A percentile compares a stretch with the other conserved stretches of the same genome.
These are phyloP conservation scores for Merluccius polli DNA, from an alignment of 2,797 vertebrate species.

Conservation along the genomic window DNA sequence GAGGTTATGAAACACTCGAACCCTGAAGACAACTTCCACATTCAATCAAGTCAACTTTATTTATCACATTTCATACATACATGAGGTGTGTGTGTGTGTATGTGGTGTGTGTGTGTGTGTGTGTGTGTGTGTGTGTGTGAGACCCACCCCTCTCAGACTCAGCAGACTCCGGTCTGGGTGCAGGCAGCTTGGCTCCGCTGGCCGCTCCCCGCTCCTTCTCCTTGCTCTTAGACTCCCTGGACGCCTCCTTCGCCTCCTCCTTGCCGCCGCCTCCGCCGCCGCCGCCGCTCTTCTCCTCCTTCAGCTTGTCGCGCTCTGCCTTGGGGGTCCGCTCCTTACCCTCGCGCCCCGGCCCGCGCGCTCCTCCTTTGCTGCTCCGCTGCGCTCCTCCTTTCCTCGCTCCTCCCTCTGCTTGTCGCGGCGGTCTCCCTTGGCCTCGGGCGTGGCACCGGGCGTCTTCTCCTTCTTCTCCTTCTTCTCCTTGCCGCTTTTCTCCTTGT, in stretches of 20 bases:
- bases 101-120: background rate
- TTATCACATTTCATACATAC: too few species aligned
- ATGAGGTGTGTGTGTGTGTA: too few species aligned
- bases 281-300: slow-evolving; percentile 90
- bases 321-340: slow-evolving; percentile 91
- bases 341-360: slow-evolving; percentile 82
- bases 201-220: slow-evolving; percentile 82
- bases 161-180: slow-evolving; percentile 85
- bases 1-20: too few species aligned
- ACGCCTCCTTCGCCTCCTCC: slow-evolving; percentile 78
- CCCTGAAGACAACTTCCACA: background rate
- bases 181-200: slow-evolving; percentile 88
- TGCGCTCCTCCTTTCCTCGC: slow-evolving; percentile 49
- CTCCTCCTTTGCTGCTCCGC: slow-evolving; percentile 89
- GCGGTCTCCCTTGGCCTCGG: slow-evolving; percentile 84
- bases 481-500: slow-evolving; percentile 90
- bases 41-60: background rate
- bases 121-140: background rate
- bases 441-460: slow-evolving; percentile 85
- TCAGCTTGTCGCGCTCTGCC: slow-evolving; percentile 85
- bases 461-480: slow-evolving; percentile 97
- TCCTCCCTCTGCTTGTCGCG: slow-evolving; percentile 98
- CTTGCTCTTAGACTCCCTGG: slow-evolving; percentile 87
- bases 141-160: slow-evolving; percentile 90
- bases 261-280: too few species aligned